Conservation (phyloP, 2,797 vertebrate genomes). For the Alfaro cultratus region DNA sequence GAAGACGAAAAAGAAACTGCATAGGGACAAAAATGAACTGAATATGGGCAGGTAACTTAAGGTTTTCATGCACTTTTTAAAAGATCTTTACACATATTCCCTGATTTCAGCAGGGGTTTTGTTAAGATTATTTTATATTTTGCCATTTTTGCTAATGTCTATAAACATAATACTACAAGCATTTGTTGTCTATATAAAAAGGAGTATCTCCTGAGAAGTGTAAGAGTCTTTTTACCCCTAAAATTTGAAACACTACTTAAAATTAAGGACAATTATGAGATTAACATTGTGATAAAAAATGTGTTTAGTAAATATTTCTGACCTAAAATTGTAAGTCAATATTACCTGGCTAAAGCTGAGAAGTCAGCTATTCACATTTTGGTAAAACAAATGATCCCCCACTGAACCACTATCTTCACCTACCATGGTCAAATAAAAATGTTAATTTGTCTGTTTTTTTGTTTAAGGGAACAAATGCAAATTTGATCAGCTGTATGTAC, state of each 20-base stretch:
- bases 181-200: neutral
- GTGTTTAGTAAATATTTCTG: slow-evolving; percentile 33
- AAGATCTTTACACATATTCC: neutral
- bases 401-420: slow-evolving; percentile 36
- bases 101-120: neutral
- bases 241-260: slow-evolving; percentile 62
- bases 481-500: slow-evolving; percentile 1
- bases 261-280: slow-evolving; percentile 72
- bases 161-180: neutral
- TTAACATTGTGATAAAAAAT: slow-evolving; percentile 62
- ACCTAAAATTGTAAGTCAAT: neutral
- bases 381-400: slow-evolving; percentile 63
- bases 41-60: slow-evolving; percentile 39
- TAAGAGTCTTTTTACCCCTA: slow-evolving; percentile 17
- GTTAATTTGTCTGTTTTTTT: slow-evolving; percentile 25
- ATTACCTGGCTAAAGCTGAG: slow-evolving; percentile 66
- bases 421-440: slow-evolving; percentile 28
- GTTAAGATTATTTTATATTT: neutral
- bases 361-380: slow-evolving; percentile 58
- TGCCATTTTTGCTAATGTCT: neutral
- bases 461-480: slow-evolving; percentile 10
- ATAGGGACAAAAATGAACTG: slow-evolving; percentile 26
- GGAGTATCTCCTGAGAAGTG: slow-evolving; percentile 20
- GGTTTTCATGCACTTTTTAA: neutral
- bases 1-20: slow-evolving; percentile 11